Evolutionary conservation across 2,797 vertebrate genomes (phyloP).

Genomic region (Saxicola maurus): DNA sequence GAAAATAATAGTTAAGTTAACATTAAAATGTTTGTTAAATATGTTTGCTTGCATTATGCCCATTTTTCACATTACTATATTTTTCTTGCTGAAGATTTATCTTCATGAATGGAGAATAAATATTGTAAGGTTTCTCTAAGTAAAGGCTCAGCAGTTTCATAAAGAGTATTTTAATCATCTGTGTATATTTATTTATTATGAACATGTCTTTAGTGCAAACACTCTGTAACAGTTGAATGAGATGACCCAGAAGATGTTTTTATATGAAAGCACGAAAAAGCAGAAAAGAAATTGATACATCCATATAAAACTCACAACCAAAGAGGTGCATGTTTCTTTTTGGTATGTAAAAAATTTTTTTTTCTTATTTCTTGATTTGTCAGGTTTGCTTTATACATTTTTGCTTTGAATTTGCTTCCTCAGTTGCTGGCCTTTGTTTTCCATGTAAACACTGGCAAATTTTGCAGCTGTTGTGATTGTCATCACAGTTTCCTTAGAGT

Average conservation of each 20-base stretch:
- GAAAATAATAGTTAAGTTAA: neutral
- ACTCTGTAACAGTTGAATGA: neutral
- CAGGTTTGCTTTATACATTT: neutral
- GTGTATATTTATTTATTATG: neutral
- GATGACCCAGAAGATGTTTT: neutral
- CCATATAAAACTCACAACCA: neutral
- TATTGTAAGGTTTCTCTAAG: neutral
- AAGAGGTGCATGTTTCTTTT: neutral
- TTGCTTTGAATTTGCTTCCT: neutral
- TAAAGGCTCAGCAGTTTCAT: neutral
- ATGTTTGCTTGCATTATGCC: neutral
- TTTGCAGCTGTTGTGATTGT: neutral
- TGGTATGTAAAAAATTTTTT: neutral
- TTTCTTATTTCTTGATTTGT: neutral
- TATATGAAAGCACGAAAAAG: neutral
- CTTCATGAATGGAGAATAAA: neutral
- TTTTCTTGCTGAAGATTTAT: neutral
- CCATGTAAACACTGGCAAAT: neutral
- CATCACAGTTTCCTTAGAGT: neutral
- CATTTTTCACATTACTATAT: neutral
- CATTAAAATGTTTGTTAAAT: neutral
- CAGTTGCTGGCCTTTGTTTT: neutral
- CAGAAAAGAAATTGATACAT: neutral
- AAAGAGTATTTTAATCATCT: neutral
- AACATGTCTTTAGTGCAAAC: neutral